Base-by-base conservation (phyloP, 2,797 vertebrate genomes). In the Pogoniulus pusillus region DNA sequence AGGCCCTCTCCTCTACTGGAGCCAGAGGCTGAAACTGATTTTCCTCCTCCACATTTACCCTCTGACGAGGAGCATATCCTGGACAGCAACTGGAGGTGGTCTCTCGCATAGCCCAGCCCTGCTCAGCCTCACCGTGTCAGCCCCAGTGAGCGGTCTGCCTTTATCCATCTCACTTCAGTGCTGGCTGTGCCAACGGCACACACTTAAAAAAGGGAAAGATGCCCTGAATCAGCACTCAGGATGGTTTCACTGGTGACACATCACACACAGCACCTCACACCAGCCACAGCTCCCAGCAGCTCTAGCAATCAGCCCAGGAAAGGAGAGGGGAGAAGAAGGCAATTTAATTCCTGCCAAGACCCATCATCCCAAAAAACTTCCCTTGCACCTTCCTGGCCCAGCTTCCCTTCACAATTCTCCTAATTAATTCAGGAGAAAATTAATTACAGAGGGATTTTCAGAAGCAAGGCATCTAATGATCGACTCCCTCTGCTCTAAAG, bases 351-450 rank as follows among this genome's bases (percentile, higher is more conserved):
- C 78, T 73, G 63, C 83, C 95, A 87, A 15, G 13, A 82, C 37
- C 58, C 70, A 49, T 91, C 45, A 34, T 78, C 81, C 94, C 60
- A 35, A 79, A 95, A 95, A 94, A 95, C 60, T 73, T 80, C 78
- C 88, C 94, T 81, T 15, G 0, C 75, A 30, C 90, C 73, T 86
- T 65, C 63, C 91, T 5, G 1, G 60, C 86, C 77, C 64, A 5
- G 68, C 60, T 23, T 14, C 60, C 83, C 82, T 89, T 90, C 91
- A 91, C 96, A 96, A 94, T 93, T 91, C 95, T 93, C 95, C 96
- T 98, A 97, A 98, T 98, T 98, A 98, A 98, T 98, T 97, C 97
- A 97, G 97, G 94, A 97, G 98, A 98, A 98, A 98, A 97, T 96
- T 97, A 97, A 98, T 98, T 97, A 97, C 95, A 68, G 96, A 82